phyloP scores from a whole-genome alignment of 2,888 invertebrate genomes.

The Pogonocherus hispidulus region DNA sequence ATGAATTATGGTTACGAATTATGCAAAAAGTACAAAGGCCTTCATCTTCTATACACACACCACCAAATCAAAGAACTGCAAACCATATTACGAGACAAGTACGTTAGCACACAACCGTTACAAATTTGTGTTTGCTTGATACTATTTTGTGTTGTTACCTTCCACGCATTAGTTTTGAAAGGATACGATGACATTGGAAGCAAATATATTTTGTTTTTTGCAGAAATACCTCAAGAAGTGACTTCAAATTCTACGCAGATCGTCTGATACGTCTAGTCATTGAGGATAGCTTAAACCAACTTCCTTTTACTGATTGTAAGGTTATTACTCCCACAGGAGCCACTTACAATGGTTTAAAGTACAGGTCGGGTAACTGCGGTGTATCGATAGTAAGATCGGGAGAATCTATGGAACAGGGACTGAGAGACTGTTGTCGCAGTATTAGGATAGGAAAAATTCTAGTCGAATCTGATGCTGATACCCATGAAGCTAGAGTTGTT shows the following conservation, averaged over 20 bases:
- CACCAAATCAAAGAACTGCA: conserved; percentile 88
- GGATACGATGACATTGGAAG: too few species aligned
- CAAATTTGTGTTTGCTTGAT: background rate
- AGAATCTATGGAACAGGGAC: conserved; percentile 73
- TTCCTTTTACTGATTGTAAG: conserved; percentile 92
- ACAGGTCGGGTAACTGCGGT: conserved; percentile 98
- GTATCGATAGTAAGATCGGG: conserved; percentile 91
- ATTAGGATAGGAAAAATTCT: conserved; percentile 99
- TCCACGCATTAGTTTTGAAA: too few species aligned
- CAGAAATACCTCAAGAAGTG: conserved; percentile 92
- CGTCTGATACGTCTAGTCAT: conserved; percentile 96
- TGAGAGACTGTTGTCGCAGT: conserved; percentile 97
- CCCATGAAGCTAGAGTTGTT: conserved; percentile 95
- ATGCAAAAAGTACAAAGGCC: conserved; percentile 74
- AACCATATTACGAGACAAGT: conserved; percentile 91
- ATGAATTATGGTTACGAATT: conserved; percentile 58
- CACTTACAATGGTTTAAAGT: conserved; percentile 91
- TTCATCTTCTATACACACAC: conserved; percentile 80
- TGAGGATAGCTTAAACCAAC: conserved; percentile 96
- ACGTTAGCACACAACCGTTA: conserved; percentile 60
- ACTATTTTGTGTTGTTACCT: too few species aligned
- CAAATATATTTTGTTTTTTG: conserved; percentile 22
- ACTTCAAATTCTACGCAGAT: conserved; percentile 99
- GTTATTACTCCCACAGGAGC: conserved; percentile 95
- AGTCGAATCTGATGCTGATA: conserved; percentile 96